phyloP scores from a whole-genome alignment of 2,113 vertebrate species.

The Periophthalmodon schlosseri region DNA sequence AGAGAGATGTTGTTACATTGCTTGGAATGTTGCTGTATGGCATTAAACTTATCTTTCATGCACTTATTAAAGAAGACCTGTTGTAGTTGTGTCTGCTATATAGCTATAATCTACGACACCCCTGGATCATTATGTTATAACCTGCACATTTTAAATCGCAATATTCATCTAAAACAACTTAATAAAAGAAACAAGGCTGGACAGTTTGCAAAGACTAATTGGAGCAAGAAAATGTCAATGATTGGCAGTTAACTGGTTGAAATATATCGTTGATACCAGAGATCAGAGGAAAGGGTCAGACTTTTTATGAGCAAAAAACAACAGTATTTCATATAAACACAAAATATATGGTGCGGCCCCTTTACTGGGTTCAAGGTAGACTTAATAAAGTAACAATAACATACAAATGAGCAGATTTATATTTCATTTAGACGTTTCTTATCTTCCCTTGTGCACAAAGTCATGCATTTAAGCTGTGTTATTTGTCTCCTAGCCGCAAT shows the following conservation, averaged over 20 bases:
- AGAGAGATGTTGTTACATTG: not conserved
- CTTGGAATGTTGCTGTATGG: not conserved
- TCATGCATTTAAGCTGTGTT: slow-evolving; percentile 18
- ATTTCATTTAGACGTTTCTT: slow-evolving; percentile 12
- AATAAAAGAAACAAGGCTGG: too few species aligned
- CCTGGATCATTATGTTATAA: too few species aligned
- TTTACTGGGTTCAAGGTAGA: not conserved
- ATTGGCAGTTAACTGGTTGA: not conserved
- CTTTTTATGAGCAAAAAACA: not conserved
- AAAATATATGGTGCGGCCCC: not conserved
- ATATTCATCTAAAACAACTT: too few species aligned
- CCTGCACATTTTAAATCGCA: too few species aligned
- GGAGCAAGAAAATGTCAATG: too few species aligned
- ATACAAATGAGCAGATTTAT: slow-evolving; percentile 27
- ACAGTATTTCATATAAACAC: not conserved
- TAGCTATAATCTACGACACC: too few species aligned
- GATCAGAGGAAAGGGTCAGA: not conserved
- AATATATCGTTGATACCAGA: not conserved
- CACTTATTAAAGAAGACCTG: not conserved
- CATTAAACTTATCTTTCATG: not conserved
- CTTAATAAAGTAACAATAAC: slow-evolving; percentile 8
- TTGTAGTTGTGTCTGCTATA: too few species aligned
- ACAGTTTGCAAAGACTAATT: too few species aligned
- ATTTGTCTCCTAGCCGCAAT: slow-evolving; percentile 25
- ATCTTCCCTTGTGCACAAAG: slow-evolving; percentile 25